Evolutionary conservation across 2,888 invertebrate species (phyloP), one percentile per base, ranked within the genome.

Genomic region (Epirrhoe alternata): DNA sequence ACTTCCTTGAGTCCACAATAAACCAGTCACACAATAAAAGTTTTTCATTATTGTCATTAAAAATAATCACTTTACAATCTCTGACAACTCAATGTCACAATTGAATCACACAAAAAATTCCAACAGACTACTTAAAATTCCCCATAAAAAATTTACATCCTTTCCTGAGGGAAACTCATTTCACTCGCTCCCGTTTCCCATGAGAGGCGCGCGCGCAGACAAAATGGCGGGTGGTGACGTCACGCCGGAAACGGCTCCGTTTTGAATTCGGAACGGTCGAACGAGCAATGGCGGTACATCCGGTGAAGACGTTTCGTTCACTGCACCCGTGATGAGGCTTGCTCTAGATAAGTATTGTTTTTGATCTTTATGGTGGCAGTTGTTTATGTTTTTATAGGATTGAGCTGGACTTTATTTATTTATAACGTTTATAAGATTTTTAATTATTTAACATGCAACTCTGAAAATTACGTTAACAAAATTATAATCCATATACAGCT

Each of bases 241-340:
- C 90, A 90, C 87, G 84, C 90, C 92, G 92, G 92, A 92, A 92
- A 87, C 86, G 84, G 83, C 92, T 92, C 92, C 92, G 92, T 92
- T 91, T 92, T 91, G 90, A 92, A 92, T 93, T 93, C 88, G 87
- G 90, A 90, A 92, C 91, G 92, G 92, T 93, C 92, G 90, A 92
- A 89, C 90, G 91, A 87, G 90, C 91, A 91, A 90, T 92, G 92
- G 91, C 88, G 89, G 92, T 84, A 90, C 92, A 92, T 93, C 92
- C 92, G 92, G 90, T 84, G 90, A 92, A 92, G 92, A 93, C 92
- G 92, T 89, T 90, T 87, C 92, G 86, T 86, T 92, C 89, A 88
- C 77, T 88, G 90, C 86, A 82, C 87, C 75, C 81, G 84, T 64
- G 67, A 68, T 69, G 71, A 59, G 62, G 51, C 67, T 56, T 69